These are phyloP conservation scores for Centropus unirufus DNA, from an alignment of 2,113 vertebrate genomes.

Conservation along the genomic window DNA sequence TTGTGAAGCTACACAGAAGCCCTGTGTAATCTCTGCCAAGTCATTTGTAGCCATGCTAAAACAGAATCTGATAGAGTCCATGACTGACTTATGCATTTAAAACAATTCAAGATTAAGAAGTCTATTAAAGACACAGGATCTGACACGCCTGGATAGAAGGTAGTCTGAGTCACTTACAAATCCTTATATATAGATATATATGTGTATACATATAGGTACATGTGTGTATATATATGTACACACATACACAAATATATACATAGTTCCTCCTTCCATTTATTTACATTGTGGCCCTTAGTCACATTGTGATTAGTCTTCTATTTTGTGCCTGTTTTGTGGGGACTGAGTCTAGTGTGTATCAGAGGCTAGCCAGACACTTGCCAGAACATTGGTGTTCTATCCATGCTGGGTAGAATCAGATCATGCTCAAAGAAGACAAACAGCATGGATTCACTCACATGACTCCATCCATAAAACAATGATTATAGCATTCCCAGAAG, in stretches of 20 bases:
- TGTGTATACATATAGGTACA: no score
- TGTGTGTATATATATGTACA: no score
- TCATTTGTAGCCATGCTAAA: constrained; percentile 3
- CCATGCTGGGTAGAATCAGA: background rate
- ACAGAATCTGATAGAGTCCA: background rate
- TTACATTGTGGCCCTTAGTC: background rate
- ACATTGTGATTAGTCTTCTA: background rate
- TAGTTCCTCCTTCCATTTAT: background rate
- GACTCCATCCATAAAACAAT: background rate
- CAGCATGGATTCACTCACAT: background rate
- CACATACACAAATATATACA: no score
- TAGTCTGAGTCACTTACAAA: background rate
- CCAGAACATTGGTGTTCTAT: background rate
- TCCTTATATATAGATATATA: background rate
- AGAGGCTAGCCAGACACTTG: background rate
- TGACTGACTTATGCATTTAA: background rate
- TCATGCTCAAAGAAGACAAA: background rate
- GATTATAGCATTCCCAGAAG: background rate
- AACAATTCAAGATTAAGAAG: background rate
- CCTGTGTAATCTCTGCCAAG: background rate
- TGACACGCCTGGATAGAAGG: background rate
- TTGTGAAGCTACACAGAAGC: background rate
- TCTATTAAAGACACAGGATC: background rate
- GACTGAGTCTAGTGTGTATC: background rate
- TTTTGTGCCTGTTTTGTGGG: background rate